A percentile compares a stretch with the other conserved stretches of the same genome.
Evolutionary conservation across 2,888 invertebrate genomes (phyloP).

Genomic region (Scaeva pyrastri): DNA sequence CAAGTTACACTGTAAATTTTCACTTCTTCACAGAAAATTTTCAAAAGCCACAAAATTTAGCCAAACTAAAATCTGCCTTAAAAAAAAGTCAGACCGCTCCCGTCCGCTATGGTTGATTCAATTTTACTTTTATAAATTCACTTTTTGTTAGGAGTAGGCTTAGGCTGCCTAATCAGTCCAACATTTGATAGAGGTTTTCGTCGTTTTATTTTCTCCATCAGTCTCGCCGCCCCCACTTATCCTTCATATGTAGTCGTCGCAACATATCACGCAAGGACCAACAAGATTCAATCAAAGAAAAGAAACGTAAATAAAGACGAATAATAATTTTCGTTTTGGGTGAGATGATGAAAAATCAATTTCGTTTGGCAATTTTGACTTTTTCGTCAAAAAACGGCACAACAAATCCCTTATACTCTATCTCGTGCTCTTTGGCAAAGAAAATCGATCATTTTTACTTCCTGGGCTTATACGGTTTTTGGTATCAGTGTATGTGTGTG

Average conservation of each 20-base stretch:
- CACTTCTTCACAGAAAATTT: no score
- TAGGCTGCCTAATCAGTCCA: conserved; percentile 65
- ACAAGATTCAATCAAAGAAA: background rate
- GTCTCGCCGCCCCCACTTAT: background rate
- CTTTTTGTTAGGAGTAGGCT: conserved; percentile 62
- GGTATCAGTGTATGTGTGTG: background rate
- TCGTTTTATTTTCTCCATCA: conserved; percentile 32
- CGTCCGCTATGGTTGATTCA: conserved; percentile 51
- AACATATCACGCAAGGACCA: background rate
- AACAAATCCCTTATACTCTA: no score
- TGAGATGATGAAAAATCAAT: conserved; percentile 67
- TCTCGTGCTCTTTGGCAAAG: conserved; percentile 13
- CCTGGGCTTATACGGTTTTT: background rate
- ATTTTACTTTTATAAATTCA: conserved; percentile 57
- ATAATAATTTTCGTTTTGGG: no score
- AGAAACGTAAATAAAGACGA: no score
- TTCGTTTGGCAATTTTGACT: conserved; percentile 69
- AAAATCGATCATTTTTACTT: conserved; percentile 58
- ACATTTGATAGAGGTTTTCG: conserved; percentile 68
- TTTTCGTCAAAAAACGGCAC: conserved; percentile 23
- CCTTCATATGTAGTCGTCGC: no score
- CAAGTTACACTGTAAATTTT: no score
- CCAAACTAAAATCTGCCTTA: no score
- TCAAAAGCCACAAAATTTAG: no score
- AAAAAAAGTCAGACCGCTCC: background rate